phyloP scores from a whole-genome alignment of 2,888 invertebrate species.

The Cyaniris semiargus region DNA sequence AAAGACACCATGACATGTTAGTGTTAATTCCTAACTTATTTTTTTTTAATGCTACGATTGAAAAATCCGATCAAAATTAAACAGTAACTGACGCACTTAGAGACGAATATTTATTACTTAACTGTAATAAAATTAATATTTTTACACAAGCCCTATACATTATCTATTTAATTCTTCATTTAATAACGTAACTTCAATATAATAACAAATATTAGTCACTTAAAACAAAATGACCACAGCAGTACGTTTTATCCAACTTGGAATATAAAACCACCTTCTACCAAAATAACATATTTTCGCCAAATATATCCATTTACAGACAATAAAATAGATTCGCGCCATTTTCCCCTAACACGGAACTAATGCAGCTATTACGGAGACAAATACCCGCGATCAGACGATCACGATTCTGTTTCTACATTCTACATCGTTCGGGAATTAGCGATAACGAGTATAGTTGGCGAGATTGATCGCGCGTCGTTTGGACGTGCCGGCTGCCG shows the following conservation, averaged over 20 bases:
- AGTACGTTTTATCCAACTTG: not conserved
- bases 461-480: constrained; percentile 43
- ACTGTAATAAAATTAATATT: not conserved
- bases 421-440: constrained; percentile 54
- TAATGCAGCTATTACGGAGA: constrained; percentile 55
- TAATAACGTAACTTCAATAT: too few species aligned
- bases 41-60: too few species aligned
- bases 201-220: too few species aligned
- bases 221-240: not conserved
- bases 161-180: too few species aligned
- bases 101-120: too few species aligned
- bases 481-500: constrained; percentile 37
- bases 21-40: too few species aligned
- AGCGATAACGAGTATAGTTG: constrained; percentile 51
- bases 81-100: too few species aligned
- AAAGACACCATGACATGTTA: too few species aligned
- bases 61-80: too few species aligned
- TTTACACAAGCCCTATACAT: too few species aligned
- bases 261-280: not conserved
- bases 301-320: constrained; percentile 30
- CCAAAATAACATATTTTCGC: constrained; percentile 16
- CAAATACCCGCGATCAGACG: constrained; percentile 50
- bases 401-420: constrained; percentile 41
- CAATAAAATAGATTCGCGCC: constrained; percentile 37
- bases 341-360: constrained; percentile 46